Base-by-base conservation (phyloP, 1,140 invertebrate genomes). In the Aphis gossypii region DNA sequence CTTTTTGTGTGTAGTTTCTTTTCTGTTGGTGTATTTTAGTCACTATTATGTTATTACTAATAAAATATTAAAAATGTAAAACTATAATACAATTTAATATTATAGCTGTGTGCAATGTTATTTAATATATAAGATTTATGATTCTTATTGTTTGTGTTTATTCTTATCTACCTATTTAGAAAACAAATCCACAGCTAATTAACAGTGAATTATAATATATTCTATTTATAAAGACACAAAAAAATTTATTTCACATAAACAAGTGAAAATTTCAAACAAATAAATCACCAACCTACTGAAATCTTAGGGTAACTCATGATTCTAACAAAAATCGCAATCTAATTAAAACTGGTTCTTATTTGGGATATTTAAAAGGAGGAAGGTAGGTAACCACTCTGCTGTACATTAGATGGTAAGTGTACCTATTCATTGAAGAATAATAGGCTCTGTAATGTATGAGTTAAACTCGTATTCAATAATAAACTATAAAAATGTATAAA, bases 91-190 rank as follows among this genome's bases (percentile, higher is more conserved):
- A 38, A 7, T 82, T 38, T 35, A 82, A 83, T 35, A 83, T 83
- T 83, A 83, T 83, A 83, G 38, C 38, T 35, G 82, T 8, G 82
- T 83, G 82, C 82, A 83, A 83, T 83, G 82, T 83, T 83, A 41
- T 83, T 83, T 38, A 83, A 83, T 83, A 83, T 83, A 83, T 83
- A 83, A 83, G 82, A 83, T 83, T 35, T 41, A 41, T 83, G 82
- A 21, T 83, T 41, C 21, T 83, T 83, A 83, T 83, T 83, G 82
- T 41, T 83, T 83, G 21, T 83, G 41, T 83, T 83, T 35, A 83
- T 83, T 83, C 21, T 83, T 7, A 83, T 83, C 35, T 7, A 83
- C 41, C 35, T n/a, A 76, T 20, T 18, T 76, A 76, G 30, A n/a
- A 6, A 14, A 68, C 60, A 30, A 30, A 14, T n/a, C 30, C n/a